Evolutionary conservation across 2,797 vertebrate species (phyloP).

Genomic region (Cacajao melanocephalus): DNA sequence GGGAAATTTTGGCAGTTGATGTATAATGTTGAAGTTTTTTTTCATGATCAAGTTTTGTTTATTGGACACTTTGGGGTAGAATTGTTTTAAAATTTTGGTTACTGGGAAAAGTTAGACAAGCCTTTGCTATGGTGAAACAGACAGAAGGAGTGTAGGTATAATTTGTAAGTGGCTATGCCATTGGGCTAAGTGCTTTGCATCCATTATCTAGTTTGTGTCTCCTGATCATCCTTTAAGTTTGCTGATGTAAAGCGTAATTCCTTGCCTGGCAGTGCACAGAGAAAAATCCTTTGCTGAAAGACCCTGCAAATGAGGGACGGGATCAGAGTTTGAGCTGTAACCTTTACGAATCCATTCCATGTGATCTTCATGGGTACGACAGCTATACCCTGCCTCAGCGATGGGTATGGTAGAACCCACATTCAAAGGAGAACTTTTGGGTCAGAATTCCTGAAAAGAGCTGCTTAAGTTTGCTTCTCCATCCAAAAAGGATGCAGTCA

Average conservation of each 20-base stretch:
- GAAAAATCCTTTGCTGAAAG: not conserved
- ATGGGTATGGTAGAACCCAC: not conserved
- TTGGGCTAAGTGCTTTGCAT: not conserved
- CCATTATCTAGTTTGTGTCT: not conserved
- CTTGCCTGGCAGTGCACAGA: not conserved
- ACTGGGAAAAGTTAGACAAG: not conserved
- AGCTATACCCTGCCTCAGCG: not conserved
- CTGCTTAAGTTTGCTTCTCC: not conserved
- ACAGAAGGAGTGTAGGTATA: not conserved
- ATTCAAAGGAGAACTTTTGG: not conserved
- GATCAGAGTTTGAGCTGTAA: not conserved
- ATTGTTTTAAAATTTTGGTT: not conserved
- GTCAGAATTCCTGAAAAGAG: not conserved
- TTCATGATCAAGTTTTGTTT: not conserved
- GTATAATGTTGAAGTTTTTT: not conserved
- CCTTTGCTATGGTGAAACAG: not conserved
- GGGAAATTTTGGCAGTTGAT: not conserved
- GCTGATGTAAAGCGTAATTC: not conserved
- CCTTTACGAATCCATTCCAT: not conserved
- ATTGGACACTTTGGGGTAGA: not conserved
- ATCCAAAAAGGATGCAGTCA: not conserved
- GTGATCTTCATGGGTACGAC: not conserved
- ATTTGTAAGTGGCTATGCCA: not conserved
- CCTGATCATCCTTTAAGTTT: not conserved
- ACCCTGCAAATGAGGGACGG: not conserved